phyloP scores from a whole-genome alignment of 2,797 vertebrate genomes.

The Heteromormyrus szaboi region DNA sequence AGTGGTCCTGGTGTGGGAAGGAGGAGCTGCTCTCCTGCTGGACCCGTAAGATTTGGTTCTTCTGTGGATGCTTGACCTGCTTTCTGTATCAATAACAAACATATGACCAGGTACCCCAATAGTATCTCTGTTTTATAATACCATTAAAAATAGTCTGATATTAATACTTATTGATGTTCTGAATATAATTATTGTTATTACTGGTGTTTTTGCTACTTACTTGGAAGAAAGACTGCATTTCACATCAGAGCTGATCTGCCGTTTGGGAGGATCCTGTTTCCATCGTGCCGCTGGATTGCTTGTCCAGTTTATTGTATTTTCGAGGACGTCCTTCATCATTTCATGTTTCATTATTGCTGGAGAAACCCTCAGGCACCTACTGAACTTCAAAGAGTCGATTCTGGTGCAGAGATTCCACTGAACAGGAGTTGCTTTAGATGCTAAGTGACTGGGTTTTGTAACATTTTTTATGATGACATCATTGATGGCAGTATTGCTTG shows the following conservation, averaged over 20 bases:
- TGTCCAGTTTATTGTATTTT: constrained; percentile 1
- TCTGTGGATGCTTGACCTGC: background rate
- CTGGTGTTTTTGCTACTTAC: background rate
- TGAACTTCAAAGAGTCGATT: background rate
- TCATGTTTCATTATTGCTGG: background rate
- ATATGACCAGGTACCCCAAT: background rate
- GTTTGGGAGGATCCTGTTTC: background rate
- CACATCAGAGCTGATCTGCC: background rate
- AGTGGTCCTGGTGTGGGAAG: background rate
- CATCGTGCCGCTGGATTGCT: background rate
- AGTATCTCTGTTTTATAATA: background rate
- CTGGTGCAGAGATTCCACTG: background rate
- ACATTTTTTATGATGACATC: background rate
- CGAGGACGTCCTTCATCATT: background rate
- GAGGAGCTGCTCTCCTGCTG: background rate
- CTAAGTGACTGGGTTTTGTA: background rate
- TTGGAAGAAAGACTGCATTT: background rate
- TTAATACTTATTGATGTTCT: background rate
- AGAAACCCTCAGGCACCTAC: background rate
- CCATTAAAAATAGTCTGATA: background rate
- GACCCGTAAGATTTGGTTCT: background rate
- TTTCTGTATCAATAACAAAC: background rate
- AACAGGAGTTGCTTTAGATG: background rate
- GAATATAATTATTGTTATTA: background rate
- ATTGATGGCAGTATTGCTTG: background rate